Conservation (phyloP, 2,888 invertebrate genomes). For the Rhodophaea formosa region DNA sequence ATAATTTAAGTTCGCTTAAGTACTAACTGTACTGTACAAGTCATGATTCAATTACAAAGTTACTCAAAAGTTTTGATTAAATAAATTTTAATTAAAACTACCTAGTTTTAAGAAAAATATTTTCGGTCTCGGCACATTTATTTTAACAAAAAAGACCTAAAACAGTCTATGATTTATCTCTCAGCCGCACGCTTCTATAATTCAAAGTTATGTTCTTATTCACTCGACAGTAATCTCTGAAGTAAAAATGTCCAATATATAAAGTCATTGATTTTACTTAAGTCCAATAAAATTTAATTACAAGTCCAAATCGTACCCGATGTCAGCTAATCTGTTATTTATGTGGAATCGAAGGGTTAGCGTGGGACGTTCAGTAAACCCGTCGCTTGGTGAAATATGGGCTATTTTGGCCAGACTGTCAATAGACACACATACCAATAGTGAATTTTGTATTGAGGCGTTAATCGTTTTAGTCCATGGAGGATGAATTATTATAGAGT, state of each 20-base stretch:
- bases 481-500: not conserved
- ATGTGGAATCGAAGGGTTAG: constrained; percentile 41
- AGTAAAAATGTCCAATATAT: constrained; percentile 28
- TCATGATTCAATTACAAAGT: not conserved
- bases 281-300: constrained; percentile 65
- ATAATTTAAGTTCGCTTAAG: not conserved
- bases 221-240: constrained; percentile 4
- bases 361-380: constrained; percentile 11
- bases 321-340: constrained; percentile 65
- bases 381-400: constrained; percentile 3
- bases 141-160: not conserved
- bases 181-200: not conserved
- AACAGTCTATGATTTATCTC: not conserved
- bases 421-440: constrained; percentile 3
- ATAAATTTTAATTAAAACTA: not conserved
- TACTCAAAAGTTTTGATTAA: not conserved
- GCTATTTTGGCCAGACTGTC: constrained; percentile 2
- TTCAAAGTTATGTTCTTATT: constrained; percentile 6
- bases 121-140: too few relatives aligned
- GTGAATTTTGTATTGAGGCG: constrained; percentile 1
- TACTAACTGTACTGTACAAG: not conserved
- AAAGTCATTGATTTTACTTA: constrained; percentile 60
- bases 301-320: constrained; percentile 35
- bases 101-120: too few relatives aligned
- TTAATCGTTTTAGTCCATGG: not conserved